Evolutionary conservation across 2,113 vertebrate species (phyloP), one percentile per base, ranked within the genome.

Genomic region (Semnornis frantzii): DNA sequence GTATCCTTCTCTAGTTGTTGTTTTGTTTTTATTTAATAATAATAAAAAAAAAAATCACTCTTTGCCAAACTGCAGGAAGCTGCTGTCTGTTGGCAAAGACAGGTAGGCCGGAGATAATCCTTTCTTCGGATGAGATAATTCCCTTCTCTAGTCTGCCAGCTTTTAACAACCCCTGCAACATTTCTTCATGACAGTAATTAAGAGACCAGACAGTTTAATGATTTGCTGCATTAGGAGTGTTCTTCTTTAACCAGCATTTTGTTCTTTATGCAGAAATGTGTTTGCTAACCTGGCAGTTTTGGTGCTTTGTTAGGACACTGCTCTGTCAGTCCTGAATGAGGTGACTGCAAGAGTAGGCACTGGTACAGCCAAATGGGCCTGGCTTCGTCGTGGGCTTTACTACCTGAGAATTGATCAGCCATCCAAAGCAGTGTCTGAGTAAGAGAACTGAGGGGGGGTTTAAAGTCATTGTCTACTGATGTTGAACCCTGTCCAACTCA

Each of bases 321-420:
- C 99, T 34, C 97, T 99, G 92, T 96, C 97, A 31, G 96, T 98
- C 78, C 97, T 99, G 81, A 98, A 98, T 92, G 94, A 98, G 25
- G 99, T 99, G 75, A 99, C 98, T 27, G 98, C 97, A 59, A 98
- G 97, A 96, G 98, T 98, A 3, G 98, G 97, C 48, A 97, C 98
- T 64, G 99, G 99, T 65, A 97, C 98, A 9, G 98, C 98, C 25
- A 99, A 99, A 93, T 99, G 99, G 99, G 99, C 99, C 42, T 99
- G 99, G 99, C 98, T 99, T 95, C 98, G 98, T 89, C 98, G 98
- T 93, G 99, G 99, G 18, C 98, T 99, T 3, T 98, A 99, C 96
- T 98, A 99, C 94, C 93, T 99, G 92, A 99, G 98, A 96, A 97
- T 93, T 28, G 98, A 98, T 65, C 98, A 99, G 48, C 98, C 99